Evolutionary conservation across 1,140 invertebrate genomes (phyloP), one percentile per base, ranked within the genome.

Genomic region (Drosophila pseudoananassae): DNA sequence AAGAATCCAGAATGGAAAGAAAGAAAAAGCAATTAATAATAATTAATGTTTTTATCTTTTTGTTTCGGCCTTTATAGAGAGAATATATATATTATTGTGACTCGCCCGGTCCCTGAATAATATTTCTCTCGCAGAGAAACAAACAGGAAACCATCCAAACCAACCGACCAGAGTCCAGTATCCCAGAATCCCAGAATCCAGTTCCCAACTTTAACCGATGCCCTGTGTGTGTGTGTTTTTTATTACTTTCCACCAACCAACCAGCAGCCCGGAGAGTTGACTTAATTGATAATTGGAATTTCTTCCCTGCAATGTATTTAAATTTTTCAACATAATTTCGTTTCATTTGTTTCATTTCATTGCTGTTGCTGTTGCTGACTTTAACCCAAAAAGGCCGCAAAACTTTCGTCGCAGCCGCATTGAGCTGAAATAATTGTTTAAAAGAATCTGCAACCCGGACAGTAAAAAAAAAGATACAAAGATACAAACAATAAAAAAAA

Each of bases 201-300:
- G 61, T 76, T 54, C 27, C 33, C 51, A 53, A n/a, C 47, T 40
- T 46, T 40, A 45, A 15, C 7, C 10, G 23, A n/a, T 51, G 47
- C 15, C 29, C 50, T 50, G 57, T 10, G 4, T 15, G 40, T 38
- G 29, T 33, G 8, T 38, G 38, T 47, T 63, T 76, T 65, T 88
- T 88, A 88, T 87, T 87, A 88, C 83, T 70, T 79, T 66, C 57
- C 59, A 14, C 5, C 38, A 15, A 33, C 31, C 8, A 3, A 33
- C 31, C 31, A 33, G 38, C 40, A 43, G 38, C 1, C 51, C 45
- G 31, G 61, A 1, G 73, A 77, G 64, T 69, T 74, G 78, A 88
- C 84, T 87, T 87, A 87, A 87, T 87, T 87, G 83, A 87, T 87
- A 87, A 87, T 87, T 87, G 83, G 76, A 79, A 88, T 88, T 87